A percentile compares a stretch with the other conserved stretches of the same genome.
phyloP scores from a whole-genome alignment of 2,113 vertebrate species.

The Megaptera novaeangliae region DNA sequence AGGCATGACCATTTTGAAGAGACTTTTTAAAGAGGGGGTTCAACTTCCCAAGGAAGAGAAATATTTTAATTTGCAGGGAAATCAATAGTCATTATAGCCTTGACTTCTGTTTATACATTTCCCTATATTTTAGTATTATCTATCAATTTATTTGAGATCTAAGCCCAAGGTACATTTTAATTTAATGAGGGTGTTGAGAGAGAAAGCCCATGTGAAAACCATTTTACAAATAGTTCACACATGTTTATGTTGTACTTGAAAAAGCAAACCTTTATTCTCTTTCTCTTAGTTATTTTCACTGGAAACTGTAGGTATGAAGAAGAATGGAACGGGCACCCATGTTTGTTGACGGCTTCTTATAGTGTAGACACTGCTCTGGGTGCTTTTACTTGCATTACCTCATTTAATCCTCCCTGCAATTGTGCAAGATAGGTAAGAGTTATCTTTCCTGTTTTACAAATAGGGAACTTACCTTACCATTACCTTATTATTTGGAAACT shows the following conservation, averaged over 20 bases:
- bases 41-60: neutral
- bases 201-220: neutral
- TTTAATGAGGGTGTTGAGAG: neutral
- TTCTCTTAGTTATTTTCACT: neutral
- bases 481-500: neutral
- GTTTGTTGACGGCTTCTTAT: neutral
- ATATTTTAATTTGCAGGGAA: conserved; percentile 4
- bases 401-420: neutral
- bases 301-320: neutral
- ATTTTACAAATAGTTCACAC: neutral
- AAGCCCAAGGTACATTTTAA: neutral
- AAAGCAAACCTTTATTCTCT: neutral
- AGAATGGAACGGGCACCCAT: neutral
- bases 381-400: neutral
- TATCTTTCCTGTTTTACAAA: neutral
- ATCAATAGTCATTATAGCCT: neutral
- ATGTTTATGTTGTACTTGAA: neutral
- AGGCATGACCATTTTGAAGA: neutral
- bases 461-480: neutral
- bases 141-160: neutral
- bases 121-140: neutral
- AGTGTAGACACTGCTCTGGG: neutral
- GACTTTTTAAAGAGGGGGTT: neutral
- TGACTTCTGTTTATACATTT: neutral
- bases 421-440: neutral